A percentile compares a stretch with the other conserved stretches of the same genome.
phyloP scores from a whole-genome alignment of 2,888 invertebrate genomes.

The Beris morrisii region DNA sequence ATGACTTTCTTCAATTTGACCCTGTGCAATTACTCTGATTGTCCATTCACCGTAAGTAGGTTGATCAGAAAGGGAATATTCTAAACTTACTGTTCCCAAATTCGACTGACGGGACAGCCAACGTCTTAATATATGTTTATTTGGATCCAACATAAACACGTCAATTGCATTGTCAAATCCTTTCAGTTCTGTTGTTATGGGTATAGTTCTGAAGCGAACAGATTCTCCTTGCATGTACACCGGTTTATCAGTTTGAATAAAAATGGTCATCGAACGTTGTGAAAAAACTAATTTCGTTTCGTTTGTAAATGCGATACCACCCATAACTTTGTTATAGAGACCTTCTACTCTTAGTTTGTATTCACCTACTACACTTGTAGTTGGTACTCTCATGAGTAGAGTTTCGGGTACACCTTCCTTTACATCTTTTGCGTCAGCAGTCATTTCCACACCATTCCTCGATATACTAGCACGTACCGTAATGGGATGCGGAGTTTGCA shows the following conservation, averaged over 20 bases:
- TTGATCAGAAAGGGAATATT: slow-evolving; percentile 88
- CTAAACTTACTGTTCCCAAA: slow-evolving; percentile 89
- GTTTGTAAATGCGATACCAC: slow-evolving; percentile 87
- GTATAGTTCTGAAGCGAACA: slow-evolving; percentile 88
- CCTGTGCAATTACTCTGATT: slow-evolving; percentile 84
- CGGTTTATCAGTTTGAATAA: slow-evolving; percentile 93
- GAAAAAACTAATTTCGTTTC: slow-evolving; percentile 85
- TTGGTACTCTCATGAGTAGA: slow-evolving; percentile 86
- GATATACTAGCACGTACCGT: slow-evolving; percentile 87
- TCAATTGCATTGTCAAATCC: slow-evolving; percentile 90
- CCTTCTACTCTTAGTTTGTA: slow-evolving; percentile 86
- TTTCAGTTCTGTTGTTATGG: slow-evolving; percentile 88
- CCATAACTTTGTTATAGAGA: slow-evolving; percentile 65
- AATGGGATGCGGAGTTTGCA: slow-evolving; percentile 77
- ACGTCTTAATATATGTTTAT: slow-evolving; percentile 81
- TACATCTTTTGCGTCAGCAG: slow-evolving; percentile 78
- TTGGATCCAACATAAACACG: slow-evolving; percentile 89
- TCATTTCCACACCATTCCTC: slow-evolving; percentile 85
- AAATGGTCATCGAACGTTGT: slow-evolving; percentile 90
- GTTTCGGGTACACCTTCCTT: slow-evolving; percentile 87
- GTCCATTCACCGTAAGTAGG: slow-evolving; percentile 92
- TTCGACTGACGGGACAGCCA: slow-evolving; percentile 94
- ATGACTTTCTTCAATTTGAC: slow-evolving; percentile 81
- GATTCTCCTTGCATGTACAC: slow-evolving; percentile 91
- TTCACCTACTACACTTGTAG: slow-evolving; percentile 78